Evolutionary conservation across 2,113 vertebrate genomes (phyloP).

Genomic region (Tetrax tetrax): DNA sequence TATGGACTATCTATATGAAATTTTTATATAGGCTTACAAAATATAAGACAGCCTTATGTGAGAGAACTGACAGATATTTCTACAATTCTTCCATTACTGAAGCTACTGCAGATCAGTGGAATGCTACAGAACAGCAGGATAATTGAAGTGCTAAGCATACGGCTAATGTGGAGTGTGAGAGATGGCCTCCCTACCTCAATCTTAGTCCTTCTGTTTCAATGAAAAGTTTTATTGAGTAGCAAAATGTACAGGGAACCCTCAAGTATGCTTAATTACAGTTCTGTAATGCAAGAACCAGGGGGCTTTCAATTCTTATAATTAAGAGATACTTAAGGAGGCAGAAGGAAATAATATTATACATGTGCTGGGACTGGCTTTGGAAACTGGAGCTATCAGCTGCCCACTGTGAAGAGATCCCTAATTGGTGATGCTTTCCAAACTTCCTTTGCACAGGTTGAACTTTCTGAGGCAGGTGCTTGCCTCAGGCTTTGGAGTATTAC

Average conservation of each 20-base stretch:
- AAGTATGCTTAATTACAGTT: not conserved
- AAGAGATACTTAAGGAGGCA: not conserved
- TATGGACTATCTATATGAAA: not conserved
- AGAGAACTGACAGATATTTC: not conserved
- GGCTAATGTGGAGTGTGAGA: not conserved
- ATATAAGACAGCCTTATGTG: not conserved
- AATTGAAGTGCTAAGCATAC: not conserved
- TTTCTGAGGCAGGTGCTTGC: not conserved
- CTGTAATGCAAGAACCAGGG: not conserved
- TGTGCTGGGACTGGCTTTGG: not conserved
- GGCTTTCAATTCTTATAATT: not conserved
- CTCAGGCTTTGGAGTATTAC: not conserved
- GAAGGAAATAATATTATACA: not conserved
- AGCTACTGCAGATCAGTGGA: not conserved
- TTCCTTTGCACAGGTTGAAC: not conserved
- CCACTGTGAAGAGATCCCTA: not conserved
- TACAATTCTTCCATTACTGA: not conserved
- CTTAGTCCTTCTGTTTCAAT: not conserved
- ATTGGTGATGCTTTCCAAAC: not conserved
- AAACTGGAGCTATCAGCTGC: not conserved
- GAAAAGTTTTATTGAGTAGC: not conserved
- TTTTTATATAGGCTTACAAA: not conserved
- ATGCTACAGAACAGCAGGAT: not conserved
- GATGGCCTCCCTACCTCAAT: not conserved
- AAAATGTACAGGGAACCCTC: not conserved